Evolutionary conservation across 2,888 invertebrate species (phyloP).

Genomic region (Apodemia hepburni): DNA sequence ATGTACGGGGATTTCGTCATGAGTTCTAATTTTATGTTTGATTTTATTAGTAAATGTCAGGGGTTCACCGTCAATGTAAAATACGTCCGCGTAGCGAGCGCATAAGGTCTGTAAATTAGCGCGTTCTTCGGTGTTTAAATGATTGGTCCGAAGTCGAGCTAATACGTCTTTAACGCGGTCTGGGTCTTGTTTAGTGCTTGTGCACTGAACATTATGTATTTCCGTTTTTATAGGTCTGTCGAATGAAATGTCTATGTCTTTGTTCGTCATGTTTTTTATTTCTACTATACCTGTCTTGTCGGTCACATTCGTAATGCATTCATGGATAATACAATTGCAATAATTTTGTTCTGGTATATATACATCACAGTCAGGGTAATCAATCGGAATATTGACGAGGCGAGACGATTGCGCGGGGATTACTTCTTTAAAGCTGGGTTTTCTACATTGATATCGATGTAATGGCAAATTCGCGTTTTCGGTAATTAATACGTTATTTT

Average conservation of each 20-base stretch:
- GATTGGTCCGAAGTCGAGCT: background rate
- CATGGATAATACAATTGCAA: no score
- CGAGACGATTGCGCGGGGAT: conserved; percentile 4
- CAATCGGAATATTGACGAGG: background rate
- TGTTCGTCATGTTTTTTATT: no score
- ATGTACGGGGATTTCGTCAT: background rate
- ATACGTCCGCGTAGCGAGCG: background rate
- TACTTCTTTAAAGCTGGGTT: background rate
- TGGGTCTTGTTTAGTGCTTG: background rate
- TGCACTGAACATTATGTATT: no score
- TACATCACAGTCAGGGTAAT: background rate
- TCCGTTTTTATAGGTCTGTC: no score
- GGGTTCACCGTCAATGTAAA: no score
- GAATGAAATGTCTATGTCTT: no score
- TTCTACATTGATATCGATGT: conserved; percentile 19
- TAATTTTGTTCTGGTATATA: no score
- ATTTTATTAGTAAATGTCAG: no score
- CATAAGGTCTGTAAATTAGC: background rate
- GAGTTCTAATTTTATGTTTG: background rate
- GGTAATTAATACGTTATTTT: no score
- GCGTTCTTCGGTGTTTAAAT: background rate
- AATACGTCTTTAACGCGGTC: background rate
- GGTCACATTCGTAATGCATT: no score
- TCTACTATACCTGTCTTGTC: no score
- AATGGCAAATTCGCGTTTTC: no score